phyloP scores from a whole-genome alignment of 2,888 invertebrate genomes.

The Bellardia bayeri region DNA sequence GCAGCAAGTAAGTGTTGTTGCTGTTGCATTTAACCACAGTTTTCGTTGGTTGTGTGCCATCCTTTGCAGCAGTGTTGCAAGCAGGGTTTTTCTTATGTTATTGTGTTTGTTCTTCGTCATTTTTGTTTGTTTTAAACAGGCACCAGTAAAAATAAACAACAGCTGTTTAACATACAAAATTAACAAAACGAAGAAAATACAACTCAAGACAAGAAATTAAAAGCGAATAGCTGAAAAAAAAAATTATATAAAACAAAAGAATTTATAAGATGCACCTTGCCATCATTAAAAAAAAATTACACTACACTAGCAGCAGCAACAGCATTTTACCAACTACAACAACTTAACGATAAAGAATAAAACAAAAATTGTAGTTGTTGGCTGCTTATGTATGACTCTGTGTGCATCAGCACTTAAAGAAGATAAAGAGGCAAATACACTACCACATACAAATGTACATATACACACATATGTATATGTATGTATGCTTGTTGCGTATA shows the following conservation, averaged over 20 bases:
- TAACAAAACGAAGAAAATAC: constrained; percentile 33
- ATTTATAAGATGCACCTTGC: constrained; percentile 64
- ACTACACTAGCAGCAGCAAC: constrained; percentile 10
- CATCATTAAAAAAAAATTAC: constrained; percentile 55
- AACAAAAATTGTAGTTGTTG: constrained; percentile 33
- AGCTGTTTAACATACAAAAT: constrained; percentile 62
- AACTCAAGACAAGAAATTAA: constrained; percentile 8
- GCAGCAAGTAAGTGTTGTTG: constrained; percentile 16
- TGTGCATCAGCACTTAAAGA: constrained; percentile 5
- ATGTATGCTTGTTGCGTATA: not conserved
- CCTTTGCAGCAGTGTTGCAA: constrained; percentile 48
- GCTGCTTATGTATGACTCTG: not conserved
- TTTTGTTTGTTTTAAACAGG: constrained; percentile 29
- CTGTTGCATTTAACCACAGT: constrained; percentile 60
- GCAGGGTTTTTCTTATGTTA: constrained; percentile 25
- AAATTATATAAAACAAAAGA: constrained; percentile 49
- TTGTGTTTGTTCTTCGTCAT: constrained; percentile 9
- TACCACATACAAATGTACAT: too few species aligned
- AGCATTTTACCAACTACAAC: constrained; percentile 20
- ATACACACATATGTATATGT: too few species aligned
- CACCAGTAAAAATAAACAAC: constrained; percentile 49
- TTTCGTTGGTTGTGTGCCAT: constrained; percentile 49
- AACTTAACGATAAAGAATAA: constrained; percentile 24
- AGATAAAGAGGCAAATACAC: constrained; percentile 10
- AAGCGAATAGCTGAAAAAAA: constrained; percentile 19